These are phyloP conservation scores for Amphipyra tragopoginis DNA, from an alignment of 2,888 invertebrate genomes.

Conservation along the genomic window DNA sequence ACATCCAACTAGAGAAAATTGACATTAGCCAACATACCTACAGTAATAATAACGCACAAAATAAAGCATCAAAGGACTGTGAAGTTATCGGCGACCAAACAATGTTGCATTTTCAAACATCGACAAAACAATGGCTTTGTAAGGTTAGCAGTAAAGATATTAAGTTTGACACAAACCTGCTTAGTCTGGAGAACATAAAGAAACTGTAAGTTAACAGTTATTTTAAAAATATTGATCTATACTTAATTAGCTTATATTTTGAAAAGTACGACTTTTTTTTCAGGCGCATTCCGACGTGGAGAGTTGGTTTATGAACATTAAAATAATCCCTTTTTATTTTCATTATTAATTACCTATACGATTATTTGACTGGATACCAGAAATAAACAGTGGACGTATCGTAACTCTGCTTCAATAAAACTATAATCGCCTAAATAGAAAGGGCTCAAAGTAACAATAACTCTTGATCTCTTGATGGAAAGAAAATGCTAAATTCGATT, in stretches of 20 bases:
- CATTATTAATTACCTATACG: too few species aligned
- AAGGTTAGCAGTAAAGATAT: constrained; percentile 56
- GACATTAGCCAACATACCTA: too few species aligned
- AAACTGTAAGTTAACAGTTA: constrained; percentile 70
- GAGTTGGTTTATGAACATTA: constrained; percentile 54
- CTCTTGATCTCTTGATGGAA: too few species aligned
- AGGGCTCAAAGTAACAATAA: too few species aligned
- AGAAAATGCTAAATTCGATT: too few species aligned
- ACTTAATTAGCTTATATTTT: too few species aligned
- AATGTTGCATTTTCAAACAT: constrained; percentile 51
- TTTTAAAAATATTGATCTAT: neutral
- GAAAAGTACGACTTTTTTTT: constrained; percentile 43
- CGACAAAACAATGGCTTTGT: constrained; percentile 76
- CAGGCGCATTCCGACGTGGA: constrained; percentile 72
- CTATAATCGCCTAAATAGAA: too few species aligned
- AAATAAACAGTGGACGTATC: too few species aligned
- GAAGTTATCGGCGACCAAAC: neutral
- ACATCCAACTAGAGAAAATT: neutral
- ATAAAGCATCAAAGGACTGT: constrained; percentile 1
- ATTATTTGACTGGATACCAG: too few species aligned
- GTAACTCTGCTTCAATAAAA: too few species aligned
- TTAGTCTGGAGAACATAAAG: constrained; percentile 65
- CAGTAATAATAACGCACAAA: neutral
- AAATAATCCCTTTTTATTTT: too few species aligned
- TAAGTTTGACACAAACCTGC: constrained; percentile 12